phyloP scores from a whole-genome alignment of 1,140 invertebrate genomes.

The Trichogramma pretiosum region DNA sequence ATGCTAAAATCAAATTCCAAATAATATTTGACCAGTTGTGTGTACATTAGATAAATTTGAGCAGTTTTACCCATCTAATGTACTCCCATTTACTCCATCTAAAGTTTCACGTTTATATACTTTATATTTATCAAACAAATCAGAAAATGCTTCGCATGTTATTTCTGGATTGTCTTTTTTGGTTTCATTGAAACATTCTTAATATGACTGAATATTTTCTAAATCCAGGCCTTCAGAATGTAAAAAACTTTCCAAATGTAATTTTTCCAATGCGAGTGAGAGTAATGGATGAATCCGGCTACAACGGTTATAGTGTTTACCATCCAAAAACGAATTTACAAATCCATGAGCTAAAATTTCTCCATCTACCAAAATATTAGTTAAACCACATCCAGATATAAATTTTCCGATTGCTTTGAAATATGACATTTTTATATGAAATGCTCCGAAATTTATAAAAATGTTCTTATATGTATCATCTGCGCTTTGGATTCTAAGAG shows the following conservation, averaged over 20 bases:
- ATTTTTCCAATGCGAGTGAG: conserved; percentile 31
- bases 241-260: conserved; percentile 36
- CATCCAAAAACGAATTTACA: conserved; percentile 27
- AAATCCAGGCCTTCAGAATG: conserved; percentile 15
- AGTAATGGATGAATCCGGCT: conserved; percentile 19
- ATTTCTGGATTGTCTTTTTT: conserved; percentile 1
- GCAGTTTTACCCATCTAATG: conserved; percentile 31
- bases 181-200: not conserved
- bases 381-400: conserved; percentile 38
- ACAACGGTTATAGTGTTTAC: conserved; percentile 33
- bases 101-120: conserved; percentile 22
- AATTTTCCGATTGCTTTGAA: conserved; percentile 35
- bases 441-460: conserved; percentile 45
- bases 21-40: conserved; percentile 27
- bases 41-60: conserved; percentile 28
- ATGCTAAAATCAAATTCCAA: conserved; percentile 20
- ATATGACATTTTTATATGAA: conserved; percentile 43
- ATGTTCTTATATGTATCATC: conserved; percentile 37
- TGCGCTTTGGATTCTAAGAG: conserved; percentile 30
- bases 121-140: conserved; percentile 22
- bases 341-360: conserved; percentile 29
- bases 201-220: not conserved
- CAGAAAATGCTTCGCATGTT: conserved; percentile 7
- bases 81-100: too few relatives aligned
- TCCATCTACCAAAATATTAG: conserved; percentile 34